Base-by-base conservation (phyloP, 2,888 invertebrate genomes). In the Napeogenes inachia region DNA sequence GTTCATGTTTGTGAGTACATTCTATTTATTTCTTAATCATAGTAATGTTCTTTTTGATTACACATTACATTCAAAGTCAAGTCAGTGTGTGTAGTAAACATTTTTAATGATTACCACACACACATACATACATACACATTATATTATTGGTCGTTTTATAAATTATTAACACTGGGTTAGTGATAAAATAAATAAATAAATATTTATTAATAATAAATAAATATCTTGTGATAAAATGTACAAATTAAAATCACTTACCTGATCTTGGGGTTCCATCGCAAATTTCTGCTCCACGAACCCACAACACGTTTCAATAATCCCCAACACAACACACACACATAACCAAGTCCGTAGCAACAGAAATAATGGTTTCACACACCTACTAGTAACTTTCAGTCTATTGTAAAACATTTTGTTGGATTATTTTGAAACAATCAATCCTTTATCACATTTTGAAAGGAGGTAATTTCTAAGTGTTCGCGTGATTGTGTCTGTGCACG, bases 281-380 rank as follows among this genome's bases (percentile, higher is more conserved):
- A 98, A 98, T 82, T 95, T 94, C 88, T 98, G 98, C 76, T 93
- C 93, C 66, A 83, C 82, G 73, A 78, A 78, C 73, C 89, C 78
- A 66, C 76, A 78, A 73, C 85, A 77, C 79, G 87, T 76, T 84
- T 82, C 71, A 76, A 84, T 70, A 70, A 67, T 68, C 68, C 68
- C 66, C 56, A 71, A 64, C 68, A 75, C 76, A 71, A 79, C 75
- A 69, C 73, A 70, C 64, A 62, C 76, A 77, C 71, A 81, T 74
- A 71, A 70, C 73, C 71, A 75, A 73, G 89, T 90, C 89, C 89
- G 87, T 12, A 90, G 68, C 65, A 90, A 73, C 13, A 90, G 66
- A 45, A 89, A 90, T 67, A 90, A 70, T 21, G 87, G 84, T 69
- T 80, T 79, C 5, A 84, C 85, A 64, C 85, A 82, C 67, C 88